Base-by-base conservation (phyloP, 2,113 vertebrate genomes). In the Bufo gargarizans region DNA sequence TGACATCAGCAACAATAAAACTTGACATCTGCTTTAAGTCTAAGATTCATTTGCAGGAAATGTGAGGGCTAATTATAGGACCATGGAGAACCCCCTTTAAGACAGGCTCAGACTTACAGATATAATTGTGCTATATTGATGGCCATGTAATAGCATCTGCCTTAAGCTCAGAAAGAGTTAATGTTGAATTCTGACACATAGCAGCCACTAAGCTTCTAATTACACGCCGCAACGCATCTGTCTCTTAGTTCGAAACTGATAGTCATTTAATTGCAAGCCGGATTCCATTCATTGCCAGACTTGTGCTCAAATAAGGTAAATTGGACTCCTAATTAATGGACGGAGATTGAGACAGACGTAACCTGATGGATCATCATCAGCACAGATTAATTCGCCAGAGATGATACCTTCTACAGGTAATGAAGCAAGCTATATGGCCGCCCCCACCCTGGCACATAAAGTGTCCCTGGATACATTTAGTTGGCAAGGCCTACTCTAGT, bases 211-310 rank as follows among this genome's bases (percentile, higher is more conserved):
- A 47, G 72, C 17, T 20, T 55, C 53, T 76, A 9, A 58, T 71
- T 76, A 58, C 11, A 11, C 19, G 53, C 84, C 9, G 69, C 6
- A 50, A 22, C 14, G 6, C 63, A 49, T 71, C 83, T 47, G 43
- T 67, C 85, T 33, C 74, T 6, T 22, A 45, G 77, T 19, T 33
- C 10, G 4, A 69, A 10, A 69, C 43, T 74, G 43, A 78, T 17
- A 13, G 16, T 45, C 76, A 67, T 65, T 86, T 87, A 87, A 71
- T 69, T 4, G 49, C 77, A 79, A 87, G 59, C 85, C 71, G 61
- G 47, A 33, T 55, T 43, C 65, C 16, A 87, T 80, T 69, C 71
- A 50, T 55, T 12, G 47, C 50, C 85, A 69, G 14, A 86, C 80
- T 86, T 67, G 11, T 13, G 19, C 50, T 47, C 67, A 86, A 80